These are phyloP conservation scores for Gryon sp. DNA, from an alignment of 1,140 invertebrate genomes.

Conservation along the genomic window DNA sequence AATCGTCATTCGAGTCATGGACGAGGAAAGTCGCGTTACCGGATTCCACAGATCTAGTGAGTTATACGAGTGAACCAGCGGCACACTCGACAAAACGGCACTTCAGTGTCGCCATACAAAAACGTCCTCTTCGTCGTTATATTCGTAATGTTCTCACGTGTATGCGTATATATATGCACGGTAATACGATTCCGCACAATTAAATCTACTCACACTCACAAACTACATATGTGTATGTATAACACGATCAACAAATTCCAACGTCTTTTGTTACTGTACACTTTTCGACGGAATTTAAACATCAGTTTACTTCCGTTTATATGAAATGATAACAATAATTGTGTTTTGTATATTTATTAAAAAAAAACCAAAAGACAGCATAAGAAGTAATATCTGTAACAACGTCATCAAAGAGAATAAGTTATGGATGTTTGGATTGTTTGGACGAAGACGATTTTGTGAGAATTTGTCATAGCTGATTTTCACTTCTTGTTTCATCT, in stretches of 20 bases:
- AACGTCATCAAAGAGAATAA: no score
- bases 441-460: no score
- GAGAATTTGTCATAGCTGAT: no score
- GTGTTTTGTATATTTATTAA: no score
- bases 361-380: no score
- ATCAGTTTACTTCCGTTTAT: not conserved
- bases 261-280: not conserved
- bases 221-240: not conserved
- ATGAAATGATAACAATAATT: no score
- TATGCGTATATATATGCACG: not conserved
- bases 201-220: not conserved
- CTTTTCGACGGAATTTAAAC: not conserved
- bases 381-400: no score
- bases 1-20: constrained; percentile 47
- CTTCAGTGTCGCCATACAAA: constrained; percentile 20
- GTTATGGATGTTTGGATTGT: no score
- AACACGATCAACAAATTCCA: not conserved
- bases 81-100: constrained; percentile 40
- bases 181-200: not conserved
- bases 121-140: not conserved
- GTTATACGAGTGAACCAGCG: constrained; percentile 51
- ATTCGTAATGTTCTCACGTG: not conserved
- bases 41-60: constrained; percentile 52
- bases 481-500: no score
- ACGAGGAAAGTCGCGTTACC: constrained; percentile 52